These are phyloP conservation scores for Drosophila mettleri DNA, from an alignment of 2,888 invertebrate species.

Conservation along the genomic window DNA sequence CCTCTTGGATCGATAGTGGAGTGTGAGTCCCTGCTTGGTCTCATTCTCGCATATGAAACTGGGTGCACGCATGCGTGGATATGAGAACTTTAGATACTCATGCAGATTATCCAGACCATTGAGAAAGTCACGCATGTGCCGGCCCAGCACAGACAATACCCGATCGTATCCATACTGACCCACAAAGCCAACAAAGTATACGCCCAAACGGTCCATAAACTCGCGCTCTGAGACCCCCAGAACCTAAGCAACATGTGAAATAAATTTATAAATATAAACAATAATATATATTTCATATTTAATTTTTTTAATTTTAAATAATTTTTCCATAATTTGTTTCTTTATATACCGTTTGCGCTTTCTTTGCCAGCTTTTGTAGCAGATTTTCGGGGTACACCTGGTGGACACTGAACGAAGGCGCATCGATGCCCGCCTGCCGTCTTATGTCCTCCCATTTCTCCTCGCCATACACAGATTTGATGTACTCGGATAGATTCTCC, in stretches of 20 bases:
- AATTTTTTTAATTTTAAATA: not conserved
- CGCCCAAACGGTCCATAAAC: constrained; percentile 97
- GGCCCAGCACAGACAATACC: constrained; percentile 94
- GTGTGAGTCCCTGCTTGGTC: constrained; percentile 94
- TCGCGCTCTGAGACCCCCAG: constrained; percentile 94
- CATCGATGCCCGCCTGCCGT: constrained; percentile 93
- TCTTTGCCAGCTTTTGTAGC: constrained; percentile 93
- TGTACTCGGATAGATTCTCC: constrained; percentile 96
- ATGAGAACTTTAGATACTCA: constrained; percentile 98
- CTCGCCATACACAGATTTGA: constrained; percentile 96
- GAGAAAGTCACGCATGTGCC: constrained; percentile 97
- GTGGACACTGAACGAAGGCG: constrained; percentile 94
- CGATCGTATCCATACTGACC: constrained; percentile 98
- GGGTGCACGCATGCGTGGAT: constrained; percentile 95
- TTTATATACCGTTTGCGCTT: constrained; percentile 91
- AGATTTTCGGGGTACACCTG: constrained; percentile 97
- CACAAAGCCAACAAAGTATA: constrained; percentile 96
- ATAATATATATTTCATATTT: not conserved
- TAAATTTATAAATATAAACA: not conserved
- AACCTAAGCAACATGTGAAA: constrained; percentile 86
- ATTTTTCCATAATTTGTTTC: not conserved
- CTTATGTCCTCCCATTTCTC: constrained; percentile 97
- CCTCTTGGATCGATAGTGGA: constrained; percentile 97
- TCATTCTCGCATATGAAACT: constrained; percentile 99
- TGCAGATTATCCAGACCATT: constrained; percentile 98